Base-by-base conservation (phyloP, 2,113 vertebrate genomes). In the Ceratotherium simum region DNA sequence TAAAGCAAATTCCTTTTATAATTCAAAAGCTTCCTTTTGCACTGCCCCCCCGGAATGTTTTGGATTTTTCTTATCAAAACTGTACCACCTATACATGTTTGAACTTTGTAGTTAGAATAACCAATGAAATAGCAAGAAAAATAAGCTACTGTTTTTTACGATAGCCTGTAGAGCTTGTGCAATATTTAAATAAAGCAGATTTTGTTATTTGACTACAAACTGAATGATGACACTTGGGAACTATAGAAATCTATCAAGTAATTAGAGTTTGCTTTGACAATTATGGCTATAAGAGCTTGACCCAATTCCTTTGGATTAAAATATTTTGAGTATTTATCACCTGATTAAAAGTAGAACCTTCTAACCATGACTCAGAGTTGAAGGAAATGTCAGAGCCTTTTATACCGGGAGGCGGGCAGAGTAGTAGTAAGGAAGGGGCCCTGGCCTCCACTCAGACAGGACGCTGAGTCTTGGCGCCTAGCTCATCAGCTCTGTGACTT, bases 271-370 rank as follows among this genome's bases (percentile, higher is more conserved):
- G 42, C 85, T 94, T 95, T 95, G 78, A 95, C 92, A 97, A 23
- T 93, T 90, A 92, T 23, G 64, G 79, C 94, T 95, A 58, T 48
- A 94, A 93, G 76, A 80, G 82, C 72, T 97, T 97, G 96, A 96
- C 97, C 96, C 92, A 97, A 5, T 97, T 96, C 96, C 65, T 97
- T 90, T 96, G 93, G 96, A 97, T 97, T 97, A 98, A 97, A 98
- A 95, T 96, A 94, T 98, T 97, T 97, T 96, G 91, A 97, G 95
- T 98, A 90, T 97, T 97, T 97, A 95, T 97, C 96, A 97, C 93
- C 90, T 97, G 96, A 97, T 97, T 97, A 96, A 98, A 98, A 98
- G 96, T 98, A 97, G 91, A 97, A 92, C 75, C 95, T 94, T 96
- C 82, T 95, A 97, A 90, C 79, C 83, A 54, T 97, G 95, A 97